Evolutionary conservation across 1,140 invertebrate genomes (phyloP).

Genomic region (Muscidifurax raptorellus): DNA sequence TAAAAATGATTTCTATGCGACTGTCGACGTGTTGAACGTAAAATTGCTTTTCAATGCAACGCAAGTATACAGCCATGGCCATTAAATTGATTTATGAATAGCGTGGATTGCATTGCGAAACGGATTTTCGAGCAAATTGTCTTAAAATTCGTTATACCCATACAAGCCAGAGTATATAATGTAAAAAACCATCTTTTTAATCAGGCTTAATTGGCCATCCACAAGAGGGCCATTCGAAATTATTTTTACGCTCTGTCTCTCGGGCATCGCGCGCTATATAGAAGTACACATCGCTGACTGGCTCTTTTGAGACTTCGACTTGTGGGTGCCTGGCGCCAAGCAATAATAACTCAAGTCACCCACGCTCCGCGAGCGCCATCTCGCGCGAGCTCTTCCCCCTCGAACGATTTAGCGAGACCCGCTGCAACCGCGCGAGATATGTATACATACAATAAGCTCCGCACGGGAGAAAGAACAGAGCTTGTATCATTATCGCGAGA

Average conservation of each 20-base stretch:
- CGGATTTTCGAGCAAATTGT: too few species aligned
- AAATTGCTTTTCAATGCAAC: not conserved
- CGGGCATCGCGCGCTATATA: constrained; percentile 43
- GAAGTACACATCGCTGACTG: not conserved
- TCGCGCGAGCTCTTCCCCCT: constrained; percentile 40
- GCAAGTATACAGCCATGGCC: not conserved
- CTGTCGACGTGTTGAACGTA: not conserved
- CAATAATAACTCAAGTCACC: constrained; percentile 69
- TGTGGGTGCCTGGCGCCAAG: constrained; percentile 63
- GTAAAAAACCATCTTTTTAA: not conserved
- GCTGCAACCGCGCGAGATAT: not conserved
- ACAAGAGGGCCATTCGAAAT: not conserved
- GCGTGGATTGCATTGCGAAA: too few species aligned
- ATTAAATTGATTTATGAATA: not conserved
- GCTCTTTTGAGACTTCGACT: constrained; percentile 44
- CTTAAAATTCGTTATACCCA: too few species aligned
- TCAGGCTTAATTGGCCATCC: constrained; percentile 4
- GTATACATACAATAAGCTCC: not conserved
- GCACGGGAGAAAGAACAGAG: not conserved
- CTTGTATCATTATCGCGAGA: constrained; percentile 16
- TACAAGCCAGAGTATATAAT: too few species aligned
- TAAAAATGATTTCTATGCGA: not conserved
- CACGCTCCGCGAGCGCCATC: constrained; percentile 59
- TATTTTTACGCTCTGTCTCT: constrained; percentile 19
- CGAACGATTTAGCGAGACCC: not conserved